Evolutionary conservation across 2,797 vertebrate species (phyloP), one percentile per base, ranked within the genome.

Genomic region (Syngnathus rostellatus): DNA sequence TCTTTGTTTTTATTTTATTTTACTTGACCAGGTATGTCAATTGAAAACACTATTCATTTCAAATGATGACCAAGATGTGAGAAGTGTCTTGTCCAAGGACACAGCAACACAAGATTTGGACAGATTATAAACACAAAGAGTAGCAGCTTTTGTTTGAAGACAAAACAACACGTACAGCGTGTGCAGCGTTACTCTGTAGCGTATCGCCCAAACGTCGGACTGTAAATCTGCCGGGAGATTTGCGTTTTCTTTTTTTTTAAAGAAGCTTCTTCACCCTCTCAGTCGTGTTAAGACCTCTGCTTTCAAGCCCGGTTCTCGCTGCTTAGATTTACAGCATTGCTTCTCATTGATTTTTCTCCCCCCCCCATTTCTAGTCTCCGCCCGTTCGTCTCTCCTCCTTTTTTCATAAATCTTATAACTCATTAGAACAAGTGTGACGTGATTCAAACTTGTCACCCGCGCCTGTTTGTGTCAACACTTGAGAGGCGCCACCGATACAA

Each of bases 291-390:
- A 76, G 77, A 76, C 69, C 69, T 68, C 43, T 63, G 37, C 69
- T 81, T 73, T 71, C 72, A 71, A 62, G 65, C 65, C 62, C 62
- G 71, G 77, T 67, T 78, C 65, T 69, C 68, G 57, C 66, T 66
- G 41, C 48, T 74, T 69, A 72, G 80, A 88, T 88, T 85, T 85
- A 87, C 79, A 72, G 76, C 82, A 73, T 60, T 11, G 69, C 53
- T 73, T 69, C 68, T 72, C 71, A 88, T 87, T 77, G 85, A 88
- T 87, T 87, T 83, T 61, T 61, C 40, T 60, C 5, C 23, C 39
- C 23, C 39, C 69, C 62, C 37, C 23, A 25, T 11, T 25, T 12
- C 53, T 25, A 10, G 17, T 25, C 2, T 12, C 6, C 6, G 21
- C 53, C 6, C 10, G 21, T 55, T 25, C 11, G 53, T 50, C 63